Evolutionary conservation across 2,888 invertebrate genomes (phyloP).

Genomic region (Ennomos erosarius): DNA sequence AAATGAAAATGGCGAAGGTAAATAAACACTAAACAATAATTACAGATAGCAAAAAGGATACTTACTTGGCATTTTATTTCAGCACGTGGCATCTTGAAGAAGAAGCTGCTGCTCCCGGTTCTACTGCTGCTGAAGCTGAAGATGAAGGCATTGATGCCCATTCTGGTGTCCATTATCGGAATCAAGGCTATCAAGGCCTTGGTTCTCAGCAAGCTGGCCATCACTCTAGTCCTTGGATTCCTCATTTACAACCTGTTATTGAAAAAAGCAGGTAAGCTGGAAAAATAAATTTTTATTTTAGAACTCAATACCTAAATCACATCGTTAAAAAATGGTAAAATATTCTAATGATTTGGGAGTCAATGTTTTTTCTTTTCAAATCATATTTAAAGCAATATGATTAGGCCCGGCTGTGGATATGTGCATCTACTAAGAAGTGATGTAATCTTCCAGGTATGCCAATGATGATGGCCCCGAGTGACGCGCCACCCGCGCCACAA

Average conservation of each 20-base stretch:
- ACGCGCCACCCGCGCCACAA: slow-evolving; percentile 86
- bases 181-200: slow-evolving; percentile 94
- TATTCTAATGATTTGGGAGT: too few species aligned
- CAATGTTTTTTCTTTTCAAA: too few species aligned
- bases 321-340: too few species aligned
- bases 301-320: background rate
- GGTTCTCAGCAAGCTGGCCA: slow-evolving; percentile 93
- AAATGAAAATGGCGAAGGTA: slow-evolving; percentile 85
- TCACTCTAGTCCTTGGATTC: slow-evolving; percentile 92
- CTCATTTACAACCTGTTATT: slow-evolving; percentile 90
- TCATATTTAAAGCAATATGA: too few species aligned
- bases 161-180: slow-evolving; percentile 91
- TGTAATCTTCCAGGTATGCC: slow-evolving; percentile 85
- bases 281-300: slow-evolving; percentile 4
- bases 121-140: slow-evolving; percentile 92
- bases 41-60: slow-evolving; percentile 16
- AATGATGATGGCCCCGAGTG: slow-evolving; percentile 88
- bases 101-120: slow-evolving; percentile 92
- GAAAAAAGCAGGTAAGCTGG: slow-evolving; percentile 89
- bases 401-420: too few species aligned
- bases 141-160: slow-evolving; percentile 93
- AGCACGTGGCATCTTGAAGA: slow-evolving; percentile 93
- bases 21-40: slow-evolving; percentile 8
- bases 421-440: background rate
- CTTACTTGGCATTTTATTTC: slow-evolving; percentile 46